Conservation (phyloP, 2,888 invertebrate genomes). For the Mystacides longicornis region DNA sequence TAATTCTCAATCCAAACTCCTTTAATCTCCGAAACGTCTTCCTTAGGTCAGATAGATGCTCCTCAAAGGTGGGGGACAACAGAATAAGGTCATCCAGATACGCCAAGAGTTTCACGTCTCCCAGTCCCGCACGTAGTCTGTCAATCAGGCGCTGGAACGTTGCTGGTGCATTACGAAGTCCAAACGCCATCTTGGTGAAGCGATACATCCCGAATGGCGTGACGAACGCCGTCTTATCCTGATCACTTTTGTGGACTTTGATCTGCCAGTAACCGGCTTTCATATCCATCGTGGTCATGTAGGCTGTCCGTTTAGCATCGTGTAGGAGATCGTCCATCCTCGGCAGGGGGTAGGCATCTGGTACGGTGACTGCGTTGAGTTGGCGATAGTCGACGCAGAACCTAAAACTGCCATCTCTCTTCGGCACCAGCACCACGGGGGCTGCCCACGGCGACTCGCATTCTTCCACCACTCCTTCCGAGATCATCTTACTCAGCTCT, state of each 20-base stretch:
- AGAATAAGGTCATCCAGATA: constrained; percentile 31
- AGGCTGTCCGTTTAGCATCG: too few relatives aligned
- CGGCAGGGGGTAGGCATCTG: constrained; percentile 33
- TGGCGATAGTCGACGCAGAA: constrained; percentile 32
- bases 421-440: constrained; percentile 32
- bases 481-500: constrained; percentile 30
- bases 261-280: constrained; percentile 36
- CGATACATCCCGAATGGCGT: constrained; percentile 31
- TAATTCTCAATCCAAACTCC: not conserved
- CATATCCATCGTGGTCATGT: too few relatives aligned
- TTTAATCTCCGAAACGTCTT: not conserved
- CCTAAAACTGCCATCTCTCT: constrained; percentile 29
- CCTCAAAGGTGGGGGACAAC: constrained; percentile 27
- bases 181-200: constrained; percentile 32
- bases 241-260: constrained; percentile 27
- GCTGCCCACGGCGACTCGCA: constrained; percentile 33
- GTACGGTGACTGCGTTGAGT: not conserved
- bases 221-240: constrained; percentile 30
- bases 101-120: constrained; percentile 28
- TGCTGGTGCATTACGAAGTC: constrained; percentile 30
- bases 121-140: constrained; percentile 28
- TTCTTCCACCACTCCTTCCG: constrained; percentile 32
- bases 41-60: too few relatives aligned
- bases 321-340: constrained; percentile 35
- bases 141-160: constrained; percentile 31